Base-by-base conservation (phyloP, 2,797 vertebrate species). In the Selene dorsalis region DNA sequence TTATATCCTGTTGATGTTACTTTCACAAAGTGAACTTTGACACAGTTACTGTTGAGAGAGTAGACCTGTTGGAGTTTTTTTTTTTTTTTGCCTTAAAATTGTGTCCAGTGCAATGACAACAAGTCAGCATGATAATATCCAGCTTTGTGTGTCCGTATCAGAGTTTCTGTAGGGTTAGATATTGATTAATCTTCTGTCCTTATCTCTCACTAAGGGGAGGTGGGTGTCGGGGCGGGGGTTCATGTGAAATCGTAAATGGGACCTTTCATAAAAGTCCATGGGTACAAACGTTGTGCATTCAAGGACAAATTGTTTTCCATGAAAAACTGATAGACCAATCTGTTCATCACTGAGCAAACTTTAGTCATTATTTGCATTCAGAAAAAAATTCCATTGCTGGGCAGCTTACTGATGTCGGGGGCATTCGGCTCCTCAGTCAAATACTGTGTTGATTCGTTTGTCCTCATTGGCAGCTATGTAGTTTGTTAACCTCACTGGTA, bases 241-340 rank as follows among this genome's bases (percentile, higher is more conserved):
- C 92, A 94, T 93, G 93, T 87, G 93, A 94, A 94, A 87, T 91
- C 62, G 85, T 95, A 94, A 95, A 95, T 94, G 90, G 93, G 88
- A 92, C 90, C 94, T 95, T 95, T 96, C 94, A 96, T 95, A 93
- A 92, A 92, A 92, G 92, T 92, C 90, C 92, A 93, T 88, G 92
- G 86, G 93, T 92, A 92, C 94, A 94, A 95, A 94, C 90, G 91
- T 92, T 90, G 91, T 87, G 83, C 88, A 93, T 94, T 93, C 95
- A 96, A 95, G 95, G 95, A 89, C 95, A 91, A 92, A 91, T 93
- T 94, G 93, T 95, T 95, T 95, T 96, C 94, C 94, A 94, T 94
- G 94, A 92, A 96, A 93, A 93, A 93, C 91, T 90, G 91, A 93
- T 91, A 87, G 85, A 94, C 83, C 91, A 79, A 92, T 93, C 81